Conservation (phyloP, 2,113 vertebrate species). For the Taurulus bubalis region DNA sequence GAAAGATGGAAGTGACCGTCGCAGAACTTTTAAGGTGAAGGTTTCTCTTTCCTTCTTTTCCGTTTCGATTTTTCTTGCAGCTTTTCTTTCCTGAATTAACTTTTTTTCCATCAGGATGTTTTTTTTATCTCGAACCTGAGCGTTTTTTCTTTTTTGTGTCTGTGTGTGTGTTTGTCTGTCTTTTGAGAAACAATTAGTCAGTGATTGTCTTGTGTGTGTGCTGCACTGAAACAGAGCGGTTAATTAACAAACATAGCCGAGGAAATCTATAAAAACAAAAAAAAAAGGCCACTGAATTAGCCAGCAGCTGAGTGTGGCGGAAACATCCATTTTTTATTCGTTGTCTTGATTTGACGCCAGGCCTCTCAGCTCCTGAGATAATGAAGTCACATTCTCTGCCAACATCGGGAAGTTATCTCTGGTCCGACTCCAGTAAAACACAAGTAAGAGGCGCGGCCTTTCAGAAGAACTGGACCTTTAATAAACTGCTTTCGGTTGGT, state of each 20-base stretch:
- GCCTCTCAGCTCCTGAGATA: neutral
- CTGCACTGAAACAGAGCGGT: too few species aligned
- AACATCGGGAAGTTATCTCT: neutral
- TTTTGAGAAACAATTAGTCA: constrained; percentile 10
- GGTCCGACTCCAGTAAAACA: constrained; percentile 17
- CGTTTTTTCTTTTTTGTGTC: too few species aligned
- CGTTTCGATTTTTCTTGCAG: neutral
- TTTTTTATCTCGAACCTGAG: neutral
- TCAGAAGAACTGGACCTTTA: neutral
- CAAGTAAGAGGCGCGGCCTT: neutral
- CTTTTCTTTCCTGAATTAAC: neutral
- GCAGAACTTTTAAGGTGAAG: neutral
- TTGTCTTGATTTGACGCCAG: constrained; percentile 46
- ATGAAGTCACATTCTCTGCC: constrained; percentile 41
- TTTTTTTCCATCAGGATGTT: neutral
- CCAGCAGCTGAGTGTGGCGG: constrained; percentile 34
- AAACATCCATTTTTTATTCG: neutral
- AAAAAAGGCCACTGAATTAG: constrained; percentile 12
- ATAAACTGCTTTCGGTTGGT: neutral
- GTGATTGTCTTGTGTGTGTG: constrained; percentile 7
- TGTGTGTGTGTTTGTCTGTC: neutral
- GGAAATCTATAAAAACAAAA: neutral
- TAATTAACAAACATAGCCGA: constrained; percentile 26
- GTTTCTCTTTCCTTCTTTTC: neutral
- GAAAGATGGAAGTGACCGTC: neutral